A percentile compares a stretch with the other conserved stretches of the same genome.
Conservation (phyloP, 2,113 vertebrate genomes). For the Oncorhynchus gorbuscha region DNA sequence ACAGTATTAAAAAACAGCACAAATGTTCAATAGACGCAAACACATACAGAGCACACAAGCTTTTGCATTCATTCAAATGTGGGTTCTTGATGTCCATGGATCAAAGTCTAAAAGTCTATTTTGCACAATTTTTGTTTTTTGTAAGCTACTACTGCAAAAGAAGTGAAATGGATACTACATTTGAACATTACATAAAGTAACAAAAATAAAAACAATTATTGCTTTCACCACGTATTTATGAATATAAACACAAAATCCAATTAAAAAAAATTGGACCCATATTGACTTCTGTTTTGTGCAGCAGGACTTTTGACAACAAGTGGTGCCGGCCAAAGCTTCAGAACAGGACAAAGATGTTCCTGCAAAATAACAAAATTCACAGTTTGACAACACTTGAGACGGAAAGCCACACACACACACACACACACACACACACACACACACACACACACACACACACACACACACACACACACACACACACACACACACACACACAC, state of each 20-base stretch:
- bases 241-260: conserved; percentile 18
- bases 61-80: background rate
- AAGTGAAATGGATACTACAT: background rate
- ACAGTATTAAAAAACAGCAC: conserved; percentile 29
- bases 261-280: conserved; percentile 19
- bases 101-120: background rate
- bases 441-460: conserved; percentile 34
- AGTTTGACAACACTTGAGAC: conserved; percentile 47
- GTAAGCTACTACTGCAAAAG: background rate
- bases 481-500: too few species aligned
- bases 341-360: too few species aligned
- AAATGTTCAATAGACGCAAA: conserved; percentile 37
- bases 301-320: conserved; percentile 12
- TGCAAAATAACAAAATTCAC: conserved; percentile 61
- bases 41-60: conserved; percentile 38
- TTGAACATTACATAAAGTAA: conserved; percentile 34
- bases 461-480: background rate
- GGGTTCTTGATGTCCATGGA: background rate
- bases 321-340: too few species aligned
- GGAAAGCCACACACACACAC: conserved; percentile 15
- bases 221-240: conserved; percentile 9
- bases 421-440: conserved; percentile 24
- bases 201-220: background rate
- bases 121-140: background rate
- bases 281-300: conserved; percentile 33